Evolutionary conservation across 1,140 invertebrate species (phyloP).

Genomic region (Eurosta solidaginis): DNA sequence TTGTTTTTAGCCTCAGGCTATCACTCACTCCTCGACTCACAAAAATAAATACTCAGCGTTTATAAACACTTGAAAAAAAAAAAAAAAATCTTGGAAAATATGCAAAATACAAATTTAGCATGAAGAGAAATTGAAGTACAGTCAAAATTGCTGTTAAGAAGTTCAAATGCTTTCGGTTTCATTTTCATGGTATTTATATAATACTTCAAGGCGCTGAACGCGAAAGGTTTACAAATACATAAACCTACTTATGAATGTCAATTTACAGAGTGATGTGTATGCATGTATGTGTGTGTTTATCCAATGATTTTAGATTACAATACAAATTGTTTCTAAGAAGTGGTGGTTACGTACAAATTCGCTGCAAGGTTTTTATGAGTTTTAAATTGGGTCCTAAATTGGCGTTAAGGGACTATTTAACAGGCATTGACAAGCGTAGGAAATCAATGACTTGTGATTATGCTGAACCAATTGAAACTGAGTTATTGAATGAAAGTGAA

Average conservation of each 20-base stretch:
- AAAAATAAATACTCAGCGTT: background rate
- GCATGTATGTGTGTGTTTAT: background rate
- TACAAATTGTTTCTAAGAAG: background rate
- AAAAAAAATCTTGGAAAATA: background rate
- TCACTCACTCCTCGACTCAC: background rate
- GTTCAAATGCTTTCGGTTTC: background rate
- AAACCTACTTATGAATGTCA: too few species aligned
- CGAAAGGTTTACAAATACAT: background rate
- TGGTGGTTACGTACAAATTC: background rate
- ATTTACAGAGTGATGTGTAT: background rate
- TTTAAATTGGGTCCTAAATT: constrained; percentile 14
- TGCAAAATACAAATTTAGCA: background rate
- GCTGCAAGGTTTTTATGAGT: constrained; percentile 10
- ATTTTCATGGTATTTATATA: constrained; percentile 2
- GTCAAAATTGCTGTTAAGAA: background rate
- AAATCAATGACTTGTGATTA: background rate
- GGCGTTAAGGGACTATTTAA: background rate
- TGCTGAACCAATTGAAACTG: too few species aligned
- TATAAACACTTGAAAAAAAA: background rate
- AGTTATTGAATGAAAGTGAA: too few species aligned
- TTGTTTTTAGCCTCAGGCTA: constrained; percentile 34
- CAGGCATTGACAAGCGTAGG: background rate
- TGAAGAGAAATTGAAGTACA: background rate
- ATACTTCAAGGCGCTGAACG: constrained; percentile 24
- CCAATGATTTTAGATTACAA: too few species aligned